Evolutionary conservation across 2,113 vertebrate genomes (phyloP).

Genomic region (Etheostoma cragini): DNA sequence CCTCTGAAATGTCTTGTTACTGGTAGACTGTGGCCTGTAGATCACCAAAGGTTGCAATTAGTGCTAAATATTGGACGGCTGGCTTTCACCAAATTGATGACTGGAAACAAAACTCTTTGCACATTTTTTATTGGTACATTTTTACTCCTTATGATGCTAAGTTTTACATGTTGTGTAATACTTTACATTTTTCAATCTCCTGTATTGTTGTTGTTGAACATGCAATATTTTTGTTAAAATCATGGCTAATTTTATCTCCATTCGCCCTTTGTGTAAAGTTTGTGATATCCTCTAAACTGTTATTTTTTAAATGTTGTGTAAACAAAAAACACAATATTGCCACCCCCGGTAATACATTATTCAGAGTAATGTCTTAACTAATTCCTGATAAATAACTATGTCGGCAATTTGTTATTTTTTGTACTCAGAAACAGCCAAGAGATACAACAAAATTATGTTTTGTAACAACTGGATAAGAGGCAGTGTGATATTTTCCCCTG

Average conservation of each 20-base stretch:
- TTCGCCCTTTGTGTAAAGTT: background rate
- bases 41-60: background rate
- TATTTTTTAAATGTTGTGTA: background rate
- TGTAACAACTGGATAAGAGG: background rate
- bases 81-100: background rate
- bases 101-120: background rate
- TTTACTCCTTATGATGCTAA: background rate
- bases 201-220: conserved; percentile 8
- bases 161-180: conserved; percentile 4
- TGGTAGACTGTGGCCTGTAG: conserved; percentile 67
- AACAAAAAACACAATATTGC: background rate
- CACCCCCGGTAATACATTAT: background rate
- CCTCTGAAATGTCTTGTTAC: conserved; percentile 87
- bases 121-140: conserved; percentile 13
- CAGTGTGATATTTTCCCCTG: background rate
- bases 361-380: background rate
- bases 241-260: background rate
- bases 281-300: background rate
- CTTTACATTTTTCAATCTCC: background rate
- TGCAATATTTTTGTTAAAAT: conserved; percentile 9
- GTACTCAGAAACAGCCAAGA: background rate
- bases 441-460: background rate
- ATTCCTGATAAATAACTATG: background rate
- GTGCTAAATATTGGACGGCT: background rate
- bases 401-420: background rate